A percentile compares a stretch with the other conserved stretches of the same genome.
Evolutionary conservation across 2,888 invertebrate genomes (phyloP).

Genomic region (Acanthosoma haemorrhoidale): DNA sequence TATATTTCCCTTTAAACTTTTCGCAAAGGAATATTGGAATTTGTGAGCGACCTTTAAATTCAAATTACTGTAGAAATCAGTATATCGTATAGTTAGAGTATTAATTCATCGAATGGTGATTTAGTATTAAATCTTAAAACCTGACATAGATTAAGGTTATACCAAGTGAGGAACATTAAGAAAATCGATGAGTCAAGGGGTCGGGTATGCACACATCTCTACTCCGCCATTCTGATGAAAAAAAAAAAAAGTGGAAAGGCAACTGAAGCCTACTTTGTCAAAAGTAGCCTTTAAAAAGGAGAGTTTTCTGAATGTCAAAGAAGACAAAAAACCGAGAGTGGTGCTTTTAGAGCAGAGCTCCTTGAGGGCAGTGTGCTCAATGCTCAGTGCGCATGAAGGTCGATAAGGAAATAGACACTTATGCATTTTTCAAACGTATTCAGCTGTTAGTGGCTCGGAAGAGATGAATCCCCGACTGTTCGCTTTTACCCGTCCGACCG

Average conservation of each 20-base stretch:
- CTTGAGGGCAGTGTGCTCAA: neutral
- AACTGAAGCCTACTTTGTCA: neutral
- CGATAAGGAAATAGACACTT: neutral
- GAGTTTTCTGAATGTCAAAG: conserved; percentile 4
- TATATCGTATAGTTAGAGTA: too few species aligned
- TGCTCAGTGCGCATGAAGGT: too few species aligned
- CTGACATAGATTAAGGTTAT: too few species aligned
- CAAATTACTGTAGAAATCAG: too few species aligned
- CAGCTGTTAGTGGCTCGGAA: neutral
- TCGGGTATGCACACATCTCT: neutral
- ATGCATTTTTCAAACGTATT: conserved; percentile 9
- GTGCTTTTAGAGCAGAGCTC: neutral
- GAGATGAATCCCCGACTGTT: conserved; percentile 3
- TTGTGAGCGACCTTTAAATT: too few species aligned
- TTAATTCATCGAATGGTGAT: too few species aligned
- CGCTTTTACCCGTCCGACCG: too few species aligned
- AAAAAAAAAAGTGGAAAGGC: neutral
- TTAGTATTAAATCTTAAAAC: too few species aligned
- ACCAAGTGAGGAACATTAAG: too few species aligned
- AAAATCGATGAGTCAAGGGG: too few species aligned
- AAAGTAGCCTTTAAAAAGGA: conserved; percentile 10
- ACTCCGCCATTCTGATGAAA: neutral
- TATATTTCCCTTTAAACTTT: too few species aligned
- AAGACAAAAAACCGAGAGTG: conserved; percentile 2
- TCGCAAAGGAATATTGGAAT: too few species aligned